A percentile compares a stretch with the other conserved stretches of the same genome.
These are phyloP conservation scores for Tachina fera DNA, from an alignment of 2,888 invertebrate species.

Conservation along the genomic window DNA sequence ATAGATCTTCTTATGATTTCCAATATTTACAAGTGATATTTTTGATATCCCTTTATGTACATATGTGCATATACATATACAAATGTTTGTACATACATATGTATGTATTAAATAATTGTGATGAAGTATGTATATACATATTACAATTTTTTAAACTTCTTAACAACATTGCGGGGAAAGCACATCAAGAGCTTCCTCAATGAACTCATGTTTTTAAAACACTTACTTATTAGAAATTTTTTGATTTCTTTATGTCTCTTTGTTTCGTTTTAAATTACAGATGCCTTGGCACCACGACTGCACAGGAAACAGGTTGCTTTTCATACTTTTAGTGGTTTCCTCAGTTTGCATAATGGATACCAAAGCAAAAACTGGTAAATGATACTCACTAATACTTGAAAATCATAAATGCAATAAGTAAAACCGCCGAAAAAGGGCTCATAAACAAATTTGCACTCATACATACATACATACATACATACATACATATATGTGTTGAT, in stretches of 20 bases:
- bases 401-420: constrained; percentile 10
- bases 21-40: not conserved
- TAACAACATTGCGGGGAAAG: not conserved
- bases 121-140: no score
- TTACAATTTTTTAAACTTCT: no score
- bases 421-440: constrained; percentile 18
- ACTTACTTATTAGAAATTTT: constrained; percentile 10
- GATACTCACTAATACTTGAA: constrained; percentile 34
- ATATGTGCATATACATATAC: not conserved
- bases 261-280: constrained; percentile 64
- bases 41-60: not conserved
- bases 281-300: constrained; percentile 66
- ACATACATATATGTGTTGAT: not conserved
- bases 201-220: not conserved
- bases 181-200: not conserved
- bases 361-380: constrained; percentile 79
- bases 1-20: not conserved
- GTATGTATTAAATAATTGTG: no score
- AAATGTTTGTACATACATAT: not conserved
- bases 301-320: constrained; percentile 70
- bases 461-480: not conserved
- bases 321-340: constrained; percentile 70
- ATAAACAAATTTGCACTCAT: not conserved
- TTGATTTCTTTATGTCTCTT: constrained; percentile 30
- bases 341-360: constrained; percentile 74